phyloP scores from a whole-genome alignment of 1,140 invertebrate genomes.

The Drosophila ambigua region DNA sequence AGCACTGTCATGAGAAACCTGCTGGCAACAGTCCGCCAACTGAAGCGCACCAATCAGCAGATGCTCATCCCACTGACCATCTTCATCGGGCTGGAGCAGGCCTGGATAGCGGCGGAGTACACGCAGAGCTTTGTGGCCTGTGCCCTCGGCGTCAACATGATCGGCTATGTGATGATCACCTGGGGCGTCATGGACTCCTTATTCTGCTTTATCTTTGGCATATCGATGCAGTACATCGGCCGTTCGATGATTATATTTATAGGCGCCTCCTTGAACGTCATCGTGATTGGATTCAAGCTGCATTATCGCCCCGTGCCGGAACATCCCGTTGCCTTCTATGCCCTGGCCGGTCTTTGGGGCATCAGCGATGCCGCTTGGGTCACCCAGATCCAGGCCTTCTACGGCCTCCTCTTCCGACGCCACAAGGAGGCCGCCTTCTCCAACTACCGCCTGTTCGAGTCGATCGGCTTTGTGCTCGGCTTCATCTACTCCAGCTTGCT shows the following conservation, averaged over 20 bases:
- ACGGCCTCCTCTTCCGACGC: conserved; percentile 19
- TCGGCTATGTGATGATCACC: conserved; percentile 14
- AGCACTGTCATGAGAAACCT: not conserved
- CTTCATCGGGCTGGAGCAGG: conserved; percentile 21
- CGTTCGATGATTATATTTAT: conserved; percentile 15
- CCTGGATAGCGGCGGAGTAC: conserved; percentile 20
- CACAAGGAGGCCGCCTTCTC: conserved; percentile 25
- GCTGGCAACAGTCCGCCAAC: conserved; percentile 9
- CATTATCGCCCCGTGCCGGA: not conserved
- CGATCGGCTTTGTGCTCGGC: conserved; percentile 14
- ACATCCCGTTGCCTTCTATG: conserved; percentile 1
- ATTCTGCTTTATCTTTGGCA: conserved; percentile 13
- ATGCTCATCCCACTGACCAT: conserved; percentile 22
- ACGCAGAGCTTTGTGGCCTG: conserved; percentile 15
- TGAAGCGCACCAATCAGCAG: conserved; percentile 16
- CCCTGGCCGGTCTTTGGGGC: conserved; percentile 13
- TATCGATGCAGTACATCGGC: conserved; percentile 22
- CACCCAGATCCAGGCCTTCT: conserved; percentile 24
- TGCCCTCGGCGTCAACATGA: conserved; percentile 16
- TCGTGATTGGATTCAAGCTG: conserved; percentile 13
- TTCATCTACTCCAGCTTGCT: conserved; percentile 9
- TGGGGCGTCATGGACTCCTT: conserved; percentile 18
- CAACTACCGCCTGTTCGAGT: conserved; percentile 14
- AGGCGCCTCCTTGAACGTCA: conserved; percentile 7
- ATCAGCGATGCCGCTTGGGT: conserved; percentile 22